These are phyloP conservation scores for Dendroctonus ponderosae DNA, from an alignment of 1,140 invertebrate genomes.

Conservation along the genomic window DNA sequence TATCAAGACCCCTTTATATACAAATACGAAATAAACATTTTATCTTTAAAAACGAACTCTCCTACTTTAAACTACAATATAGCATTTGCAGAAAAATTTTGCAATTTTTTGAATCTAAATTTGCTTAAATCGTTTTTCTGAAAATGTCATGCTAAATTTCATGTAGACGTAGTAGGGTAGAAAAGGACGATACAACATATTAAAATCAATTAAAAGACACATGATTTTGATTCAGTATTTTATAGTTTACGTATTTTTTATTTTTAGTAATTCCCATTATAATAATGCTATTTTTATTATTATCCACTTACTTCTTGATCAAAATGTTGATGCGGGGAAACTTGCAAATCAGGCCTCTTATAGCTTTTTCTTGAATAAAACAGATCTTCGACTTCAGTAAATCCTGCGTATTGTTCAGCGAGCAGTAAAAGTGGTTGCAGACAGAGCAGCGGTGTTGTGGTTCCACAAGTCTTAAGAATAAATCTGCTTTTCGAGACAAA, in stretches of 20 bases:
- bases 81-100: no score
- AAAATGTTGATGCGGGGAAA: slow-evolving; percentile 74
- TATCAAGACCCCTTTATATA: no score
- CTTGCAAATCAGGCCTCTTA: slow-evolving; percentile 87
- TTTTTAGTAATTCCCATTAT: background rate
- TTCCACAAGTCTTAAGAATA: slow-evolving; percentile 98
- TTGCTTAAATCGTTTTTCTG: no score
- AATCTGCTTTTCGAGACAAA: slow-evolving; percentile 91
- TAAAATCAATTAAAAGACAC: no score
- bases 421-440: slow-evolving; percentile 81
- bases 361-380: slow-evolving; percentile 98
- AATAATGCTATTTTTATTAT: background rate
- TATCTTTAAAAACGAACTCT: no score
- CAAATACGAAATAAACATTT: no score
- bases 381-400: slow-evolving; percentile 79
- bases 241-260: background rate
- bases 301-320: slow-evolving; percentile 66
- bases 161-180: no score
- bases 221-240: no score
- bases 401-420: slow-evolving; percentile 82
- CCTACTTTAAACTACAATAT: no score
- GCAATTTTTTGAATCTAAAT: no score
- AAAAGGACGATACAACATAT: no score
- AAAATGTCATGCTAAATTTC: no score
- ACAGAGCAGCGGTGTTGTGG: slow-evolving; percentile 93